Evolutionary conservation across 2,888 invertebrate species (phyloP), one percentile per base, ranked within the genome.

Genomic region (Eristalinus aeneus): DNA sequence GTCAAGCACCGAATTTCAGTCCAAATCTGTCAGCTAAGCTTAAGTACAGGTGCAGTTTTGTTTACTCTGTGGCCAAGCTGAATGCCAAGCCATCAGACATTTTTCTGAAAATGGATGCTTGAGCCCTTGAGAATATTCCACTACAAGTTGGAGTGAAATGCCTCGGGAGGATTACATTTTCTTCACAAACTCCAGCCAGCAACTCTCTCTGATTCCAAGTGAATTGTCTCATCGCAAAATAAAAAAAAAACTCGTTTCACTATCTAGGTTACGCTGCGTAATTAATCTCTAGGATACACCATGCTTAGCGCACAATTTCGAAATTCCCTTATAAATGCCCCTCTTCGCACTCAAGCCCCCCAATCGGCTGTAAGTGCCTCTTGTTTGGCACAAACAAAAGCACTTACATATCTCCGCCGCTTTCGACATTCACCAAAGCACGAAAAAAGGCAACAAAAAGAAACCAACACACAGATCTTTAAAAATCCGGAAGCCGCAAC

Each of bases 401-500:
- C 46, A 46, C 16, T 46, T 46, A 46, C 46, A 46, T 61, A 72
- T 61, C 61, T 6, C 9, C 20, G 5, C 11, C 20, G 34, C 63
- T 73, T 73, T 73, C 64, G 22, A 53, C 39, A 61, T 22, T 60
- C 27, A 12, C 23, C 46, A 16, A 46, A 46, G 16, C 8, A 46
- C 39, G 36, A 60, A 22, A 60, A 39, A 12, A 71, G 34, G 12
- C 32, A 22, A 72, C 46, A 46, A 10, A 0, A 71, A 60, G 39
- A 46, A 65, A 65, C 22, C 46, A 46, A 46, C 46, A 46, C 46
- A 46, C 46, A 46, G 53, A 71, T 23, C 60, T 36, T 23, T 22
- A 16, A 27, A 74, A 69, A 76, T 76, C 68, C 68, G 76, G 76
- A 76, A 76, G 68, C 68, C 61, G 32, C 46, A 67, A 58, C 46